These are phyloP conservation scores for Meloidogyne floridensis DNA, from an alignment of 1,140 invertebrate genomes.

Conservation along the genomic window DNA sequence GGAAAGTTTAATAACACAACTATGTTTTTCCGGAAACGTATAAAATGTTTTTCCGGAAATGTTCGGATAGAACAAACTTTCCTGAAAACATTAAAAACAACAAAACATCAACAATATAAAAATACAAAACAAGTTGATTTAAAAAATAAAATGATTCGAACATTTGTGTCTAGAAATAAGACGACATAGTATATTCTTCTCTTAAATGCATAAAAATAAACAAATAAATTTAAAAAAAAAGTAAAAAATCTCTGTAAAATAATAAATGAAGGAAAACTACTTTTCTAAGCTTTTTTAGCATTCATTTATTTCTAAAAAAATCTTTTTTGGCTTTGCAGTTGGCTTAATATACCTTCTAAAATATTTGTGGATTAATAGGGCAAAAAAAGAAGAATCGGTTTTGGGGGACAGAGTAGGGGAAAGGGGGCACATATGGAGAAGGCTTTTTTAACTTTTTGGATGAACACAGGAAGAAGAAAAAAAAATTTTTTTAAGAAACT, in stretches of 20 bases:
- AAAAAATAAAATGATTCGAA: slow-evolving; percentile 4
- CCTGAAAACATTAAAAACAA: not conserved
- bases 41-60: too few relatives aligned
- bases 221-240: not conserved
- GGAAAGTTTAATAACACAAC: not conserved
- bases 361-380: not conserved
- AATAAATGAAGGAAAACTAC: not conserved
- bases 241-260: slow-evolving; percentile 10
- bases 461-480: not conserved
- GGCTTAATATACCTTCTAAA: not conserved
- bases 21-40: too few relatives aligned
- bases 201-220: not conserved
- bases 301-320: slow-evolving; percentile 5
- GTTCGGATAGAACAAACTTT: too few relatives aligned
- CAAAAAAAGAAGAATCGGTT: slow-evolving; percentile 2
- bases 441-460: not conserved
- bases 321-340: not conserved
- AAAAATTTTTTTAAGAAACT: not conserved
- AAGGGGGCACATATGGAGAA: too few relatives aligned
- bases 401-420: not conserved
- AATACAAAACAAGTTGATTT: not conserved
- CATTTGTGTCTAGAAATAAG: not conserved
- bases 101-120: not conserved
- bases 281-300: not conserved
- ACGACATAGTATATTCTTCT: not conserved